Base-by-base conservation (phyloP, 2,888 invertebrate species). In the Meganola albula region DNA sequence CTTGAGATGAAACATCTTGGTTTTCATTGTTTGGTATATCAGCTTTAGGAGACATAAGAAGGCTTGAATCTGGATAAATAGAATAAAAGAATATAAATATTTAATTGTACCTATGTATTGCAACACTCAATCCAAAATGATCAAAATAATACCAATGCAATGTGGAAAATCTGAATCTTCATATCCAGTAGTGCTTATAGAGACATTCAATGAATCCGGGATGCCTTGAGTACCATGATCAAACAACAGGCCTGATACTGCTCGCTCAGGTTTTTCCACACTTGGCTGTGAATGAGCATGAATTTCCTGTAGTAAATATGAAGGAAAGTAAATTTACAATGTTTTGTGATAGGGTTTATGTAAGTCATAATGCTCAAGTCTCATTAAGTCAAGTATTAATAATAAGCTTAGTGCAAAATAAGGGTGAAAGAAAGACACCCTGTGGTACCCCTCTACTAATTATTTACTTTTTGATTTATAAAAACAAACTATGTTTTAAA, bases 21-120 rank as follows among this genome's bases (percentile, higher is more conserved):
- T 65, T 64, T 16, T 65, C 62, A 24, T 34, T 47, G 45, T 58
- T 52, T 22, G 63, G 51, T 26, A 65, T 27, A 42, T 82, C 74
- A 34, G 72, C 77, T 55, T 82, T 84, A 20, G 84, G 84, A 21
- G 84, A 84, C 24, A 80, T 48, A 28, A 84, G 64, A 10, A 83
- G 54, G 45, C 68, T 80, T 24, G 79, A 63, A 63, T 84, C 83
- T 83, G 49, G 25, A 66, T n/a, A n/a, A n/a, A n/a, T n/a, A n/a
- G n/a, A n/a, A n/a, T n/a, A n/a, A n/a, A n/a, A n/a, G n/a, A n/a
- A n/a, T n/a, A n/a, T n/a, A n/a, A n/a, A n/a, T n/a, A n/a, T n/a
- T n/a, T n/a, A n/a, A n/a, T n/a, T n/a, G n/a, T n/a, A n/a, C n/a
- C n/a, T n/a, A n/a, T n/a, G n/a, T n/a, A n/a, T n/a, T n/a, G n/a